These are phyloP conservation scores for Chelon labrosus DNA, from an alignment of 2,797 vertebrate genomes.

Conservation along the genomic window DNA sequence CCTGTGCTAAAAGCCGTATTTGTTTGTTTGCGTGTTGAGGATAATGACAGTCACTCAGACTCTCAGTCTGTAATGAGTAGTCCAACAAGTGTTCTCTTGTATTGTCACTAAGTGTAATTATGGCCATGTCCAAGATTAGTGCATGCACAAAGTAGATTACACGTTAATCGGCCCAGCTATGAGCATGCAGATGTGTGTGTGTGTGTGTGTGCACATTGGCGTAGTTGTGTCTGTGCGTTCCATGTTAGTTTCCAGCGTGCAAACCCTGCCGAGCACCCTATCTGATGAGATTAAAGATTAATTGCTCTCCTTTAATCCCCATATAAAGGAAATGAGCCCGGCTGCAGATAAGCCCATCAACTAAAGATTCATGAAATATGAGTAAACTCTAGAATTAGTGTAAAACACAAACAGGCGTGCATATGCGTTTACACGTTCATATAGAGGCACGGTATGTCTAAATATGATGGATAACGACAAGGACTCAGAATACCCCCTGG, in stretches of 20 bases:
- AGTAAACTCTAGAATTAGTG: slow-evolving; percentile 29
- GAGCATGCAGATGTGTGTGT: slow-evolving; percentile 16
- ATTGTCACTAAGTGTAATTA: slow-evolving; percentile 65
- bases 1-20: slow-evolving; percentile 10
- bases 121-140: slow-evolving; percentile 61
- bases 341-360: slow-evolving; percentile 66
- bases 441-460: slow-evolving; percentile 13
- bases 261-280: slow-evolving; percentile 42
- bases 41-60: slow-evolving; percentile 44
- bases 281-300: slow-evolving; percentile 77
- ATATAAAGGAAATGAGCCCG: slow-evolving; percentile 59
- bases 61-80: slow-evolving; percentile 51
- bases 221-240: slow-evolving; percentile 2
- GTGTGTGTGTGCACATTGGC: background rate
- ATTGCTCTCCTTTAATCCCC: slow-evolving; percentile 70
- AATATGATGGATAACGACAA: slow-evolving; percentile 56
- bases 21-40: slow-evolving; percentile 5
- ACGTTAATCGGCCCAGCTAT: slow-evolving; percentile 32
- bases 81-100: slow-evolving; percentile 42
- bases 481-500: slow-evolving; percentile 32
- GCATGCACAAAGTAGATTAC: slow-evolving; percentile 57
- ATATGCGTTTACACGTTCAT: background rate
- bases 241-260: slow-evolving; percentile 43
- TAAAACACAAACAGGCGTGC: slow-evolving; percentile 28
- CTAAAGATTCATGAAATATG: slow-evolving; percentile 46